Conservation (phyloP, 2,797 vertebrate species). For the Macropodus opercularis region DNA sequence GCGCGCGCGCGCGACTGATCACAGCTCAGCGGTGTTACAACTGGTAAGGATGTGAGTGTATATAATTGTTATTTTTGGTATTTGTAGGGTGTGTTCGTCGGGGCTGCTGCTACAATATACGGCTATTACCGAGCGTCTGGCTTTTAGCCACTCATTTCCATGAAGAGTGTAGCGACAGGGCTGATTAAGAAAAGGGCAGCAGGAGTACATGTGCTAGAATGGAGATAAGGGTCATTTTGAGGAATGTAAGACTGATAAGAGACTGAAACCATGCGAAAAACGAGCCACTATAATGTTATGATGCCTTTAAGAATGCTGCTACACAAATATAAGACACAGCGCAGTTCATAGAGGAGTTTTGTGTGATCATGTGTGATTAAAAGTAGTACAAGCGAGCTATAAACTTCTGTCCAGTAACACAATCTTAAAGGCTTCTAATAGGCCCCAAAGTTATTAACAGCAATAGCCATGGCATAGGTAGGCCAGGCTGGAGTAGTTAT, state of each 20-base stretch:
- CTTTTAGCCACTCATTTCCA: conserved; percentile 41
- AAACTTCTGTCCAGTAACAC: conserved; percentile 10
- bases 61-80: conserved; percentile 63
- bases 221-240: conserved; percentile 57
- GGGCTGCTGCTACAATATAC: conserved; percentile 15
- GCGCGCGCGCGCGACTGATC: too few species aligned
- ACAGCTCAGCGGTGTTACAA: conserved; percentile 52
- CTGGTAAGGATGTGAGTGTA: conserved; percentile 75
- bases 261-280: conserved; percentile 9
- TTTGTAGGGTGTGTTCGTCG: conserved; percentile 47
- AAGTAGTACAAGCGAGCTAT: conserved; percentile 1
- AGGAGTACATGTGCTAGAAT: conserved; percentile 43
- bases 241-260: conserved; percentile 55
- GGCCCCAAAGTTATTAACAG: conserved; percentile 11
- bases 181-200: conserved; percentile 33
- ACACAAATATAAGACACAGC: neutral
- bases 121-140: conserved; percentile 27
- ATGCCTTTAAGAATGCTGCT: neutral
- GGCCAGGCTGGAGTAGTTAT: conserved; percentile 33
- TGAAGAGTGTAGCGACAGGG: conserved; percentile 14
- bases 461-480: neutral
- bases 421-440: conserved; percentile 7
- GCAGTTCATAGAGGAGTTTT: neutral
- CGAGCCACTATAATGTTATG: conserved; percentile 4
- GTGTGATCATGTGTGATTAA: neutral